phyloP scores from a whole-genome alignment of 2,113 vertebrate genomes.

The Thryonomys swinderianus region DNA sequence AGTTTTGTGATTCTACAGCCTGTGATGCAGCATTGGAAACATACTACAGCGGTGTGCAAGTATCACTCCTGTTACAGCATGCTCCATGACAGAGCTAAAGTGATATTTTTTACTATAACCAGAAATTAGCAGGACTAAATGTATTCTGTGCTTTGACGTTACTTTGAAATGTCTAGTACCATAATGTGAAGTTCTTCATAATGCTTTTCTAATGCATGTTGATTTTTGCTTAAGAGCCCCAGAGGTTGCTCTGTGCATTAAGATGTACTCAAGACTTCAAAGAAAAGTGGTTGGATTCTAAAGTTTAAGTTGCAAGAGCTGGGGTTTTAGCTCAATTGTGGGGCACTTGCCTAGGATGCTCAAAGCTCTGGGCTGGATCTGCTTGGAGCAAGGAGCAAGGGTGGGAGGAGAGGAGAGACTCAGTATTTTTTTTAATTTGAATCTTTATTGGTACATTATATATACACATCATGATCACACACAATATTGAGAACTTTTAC shows the following conservation, averaged over 20 bases:
- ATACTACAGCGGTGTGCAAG: background rate
- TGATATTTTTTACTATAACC: background rate
- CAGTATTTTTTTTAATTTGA: no score
- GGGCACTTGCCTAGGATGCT: background rate
- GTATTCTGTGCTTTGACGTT: background rate
- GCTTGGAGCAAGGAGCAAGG: background rate
- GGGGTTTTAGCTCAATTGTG: background rate
- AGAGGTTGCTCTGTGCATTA: background rate
- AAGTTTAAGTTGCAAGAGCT: background rate
- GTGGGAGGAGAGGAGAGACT: background rate
- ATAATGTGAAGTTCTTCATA: background rate
- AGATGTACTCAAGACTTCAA: background rate
- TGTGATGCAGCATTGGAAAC: background rate
- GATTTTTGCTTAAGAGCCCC: background rate
- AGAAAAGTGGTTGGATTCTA: background rate
- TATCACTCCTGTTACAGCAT: background rate
- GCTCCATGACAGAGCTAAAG: background rate
- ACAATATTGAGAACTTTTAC: no score
- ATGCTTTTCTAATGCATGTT: conserved; percentile 11
- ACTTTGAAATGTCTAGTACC: conserved; percentile 18
- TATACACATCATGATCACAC: no score
- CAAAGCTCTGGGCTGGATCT: background rate
- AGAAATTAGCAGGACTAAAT: background rate
- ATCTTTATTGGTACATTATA: no score
- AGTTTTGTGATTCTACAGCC: background rate